Conservation (phyloP, 2,113 vertebrate genomes). For the Arothron firmamentum region DNA sequence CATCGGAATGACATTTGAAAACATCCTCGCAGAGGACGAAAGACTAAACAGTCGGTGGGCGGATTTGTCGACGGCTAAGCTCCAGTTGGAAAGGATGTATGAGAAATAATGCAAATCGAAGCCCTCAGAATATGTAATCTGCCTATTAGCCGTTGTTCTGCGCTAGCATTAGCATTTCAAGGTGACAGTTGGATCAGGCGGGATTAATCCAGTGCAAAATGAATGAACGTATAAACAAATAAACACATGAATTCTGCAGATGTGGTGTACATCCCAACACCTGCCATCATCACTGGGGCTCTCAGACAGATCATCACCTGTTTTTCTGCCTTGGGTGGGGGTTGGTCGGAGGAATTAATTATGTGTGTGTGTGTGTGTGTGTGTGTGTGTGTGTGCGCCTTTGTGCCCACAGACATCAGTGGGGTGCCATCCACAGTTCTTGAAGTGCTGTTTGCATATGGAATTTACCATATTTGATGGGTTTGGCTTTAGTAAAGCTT, state of each 20-base stretch:
- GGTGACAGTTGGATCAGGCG: constrained; percentile 53
- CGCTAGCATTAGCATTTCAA: constrained; percentile 64
- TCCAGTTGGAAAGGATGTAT: constrained; percentile 46
- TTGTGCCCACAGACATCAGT: constrained; percentile 25
- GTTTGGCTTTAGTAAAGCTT: constrained; percentile 16
- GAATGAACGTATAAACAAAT: background rate
- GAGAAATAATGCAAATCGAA: constrained; percentile 57
- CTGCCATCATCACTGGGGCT: constrained; percentile 4
- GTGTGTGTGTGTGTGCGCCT: background rate
- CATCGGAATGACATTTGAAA: constrained; percentile 73
- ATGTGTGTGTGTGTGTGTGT: background rate
- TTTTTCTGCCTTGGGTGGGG: constrained; percentile 38
- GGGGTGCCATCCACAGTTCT: constrained; percentile 52
- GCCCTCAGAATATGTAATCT: constrained; percentile 57
- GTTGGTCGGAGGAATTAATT: background rate
- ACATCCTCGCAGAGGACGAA: constrained; percentile 64
- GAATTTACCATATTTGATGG: constrained; percentile 29
- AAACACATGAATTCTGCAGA: constrained; percentile 32
- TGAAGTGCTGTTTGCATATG: constrained; percentile 16
- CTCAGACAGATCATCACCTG: constrained; percentile 53
- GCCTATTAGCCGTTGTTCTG: constrained; percentile 45
- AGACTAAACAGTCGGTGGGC: constrained; percentile 62
- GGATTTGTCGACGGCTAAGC: constrained; percentile 63
- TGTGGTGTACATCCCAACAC: constrained; percentile 21
- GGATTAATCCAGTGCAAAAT: constrained; percentile 40